Evolutionary conservation across 2,113 vertebrate genomes (phyloP).

Genomic region (Entosphenus tridentatus): DNA sequence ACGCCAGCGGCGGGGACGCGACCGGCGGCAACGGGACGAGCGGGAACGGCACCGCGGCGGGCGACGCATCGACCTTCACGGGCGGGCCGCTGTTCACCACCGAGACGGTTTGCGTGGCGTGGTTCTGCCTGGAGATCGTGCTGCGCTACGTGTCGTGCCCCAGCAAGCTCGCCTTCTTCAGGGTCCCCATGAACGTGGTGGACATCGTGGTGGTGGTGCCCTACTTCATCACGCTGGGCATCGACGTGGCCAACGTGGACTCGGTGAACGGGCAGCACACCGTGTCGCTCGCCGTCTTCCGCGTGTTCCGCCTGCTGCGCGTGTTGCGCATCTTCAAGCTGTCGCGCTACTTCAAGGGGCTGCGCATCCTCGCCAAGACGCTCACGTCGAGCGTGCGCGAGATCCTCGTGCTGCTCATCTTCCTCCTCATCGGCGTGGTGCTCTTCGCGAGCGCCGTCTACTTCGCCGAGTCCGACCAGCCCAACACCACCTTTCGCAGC

Average conservation of each 20-base stretch:
- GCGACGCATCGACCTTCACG: too few relatives aligned
- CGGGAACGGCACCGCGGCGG: too few relatives aligned
- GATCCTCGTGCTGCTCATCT: neutral
- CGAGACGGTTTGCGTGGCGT: neutral
- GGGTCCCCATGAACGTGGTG: neutral
- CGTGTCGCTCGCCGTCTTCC: neutral
- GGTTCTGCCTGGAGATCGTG: neutral
- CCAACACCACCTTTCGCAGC: neutral
- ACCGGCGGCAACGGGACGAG: too few relatives aligned
- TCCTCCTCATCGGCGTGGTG: slow-evolving; percentile 2
- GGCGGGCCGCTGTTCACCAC: neutral
- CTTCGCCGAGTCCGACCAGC: neutral
- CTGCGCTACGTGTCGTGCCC: neutral
- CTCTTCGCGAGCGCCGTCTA: slow-evolving; percentile 1
- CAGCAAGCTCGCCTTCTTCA: neutral
- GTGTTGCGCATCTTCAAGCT: slow-evolving; percentile 4
- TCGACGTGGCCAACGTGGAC: neutral
- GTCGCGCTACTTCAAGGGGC: neutral
- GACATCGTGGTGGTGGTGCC: neutral
- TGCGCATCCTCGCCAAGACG: slow-evolving; percentile 1
- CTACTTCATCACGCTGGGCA: neutral
- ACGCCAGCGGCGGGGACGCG: too few relatives aligned
- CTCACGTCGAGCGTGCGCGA: neutral
- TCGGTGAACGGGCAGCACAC: neutral
- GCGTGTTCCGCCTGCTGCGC: slow-evolving; percentile 1